Evolutionary conservation across 2,113 vertebrate species (phyloP), one percentile per base, ranked within the genome.

Genomic region (Limnothrissa miodon): DNA sequence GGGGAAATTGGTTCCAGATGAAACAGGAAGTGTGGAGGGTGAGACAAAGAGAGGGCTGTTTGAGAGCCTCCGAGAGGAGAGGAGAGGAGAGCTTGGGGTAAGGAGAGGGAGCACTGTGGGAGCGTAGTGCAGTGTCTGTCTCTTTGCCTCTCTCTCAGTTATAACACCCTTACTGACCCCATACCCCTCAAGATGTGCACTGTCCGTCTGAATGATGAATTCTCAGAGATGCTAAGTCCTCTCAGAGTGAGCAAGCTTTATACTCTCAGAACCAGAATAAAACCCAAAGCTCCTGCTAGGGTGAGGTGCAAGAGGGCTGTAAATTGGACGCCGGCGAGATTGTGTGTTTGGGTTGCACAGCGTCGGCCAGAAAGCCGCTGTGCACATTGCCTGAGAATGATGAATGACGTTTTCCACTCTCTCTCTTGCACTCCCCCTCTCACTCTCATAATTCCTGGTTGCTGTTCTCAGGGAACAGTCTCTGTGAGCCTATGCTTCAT

Each of bases 1-100:
- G 92, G 92, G 90, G 89, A 93, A 92, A 94, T 93, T 92, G 90
- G 92, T 93, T 94, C 93, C 93, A 93, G 93, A 94, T 94, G 92
- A 93, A 93, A 92, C 92, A 93, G 93, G 93, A 93, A 93, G 90
- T 93, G 86, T 86, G 85, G 87, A 87, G 79, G 79, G 90, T 87
- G 82, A 91, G 90, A 94, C 93, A 94, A 94, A 93, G 92, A 93
- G 89, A 88, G 81, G 85, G 86, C 86, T 94, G 91, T 94, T 92
- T 89, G 21, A 89, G 85, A 81, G 59, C n/a, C 81, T 59, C 23
- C 56, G 87, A 87, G 66, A 48, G n/a, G 29, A 25, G 7, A 11
- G 66, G 36, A 13, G 29, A 74, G 66, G 23, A 45, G 59, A 62
- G 51, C 19, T 23, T 4, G 19, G 51, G 19, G 51, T 21, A 56